Conservation (phyloP, 2,113 vertebrate species). For the Ancistrus triradiatus region DNA sequence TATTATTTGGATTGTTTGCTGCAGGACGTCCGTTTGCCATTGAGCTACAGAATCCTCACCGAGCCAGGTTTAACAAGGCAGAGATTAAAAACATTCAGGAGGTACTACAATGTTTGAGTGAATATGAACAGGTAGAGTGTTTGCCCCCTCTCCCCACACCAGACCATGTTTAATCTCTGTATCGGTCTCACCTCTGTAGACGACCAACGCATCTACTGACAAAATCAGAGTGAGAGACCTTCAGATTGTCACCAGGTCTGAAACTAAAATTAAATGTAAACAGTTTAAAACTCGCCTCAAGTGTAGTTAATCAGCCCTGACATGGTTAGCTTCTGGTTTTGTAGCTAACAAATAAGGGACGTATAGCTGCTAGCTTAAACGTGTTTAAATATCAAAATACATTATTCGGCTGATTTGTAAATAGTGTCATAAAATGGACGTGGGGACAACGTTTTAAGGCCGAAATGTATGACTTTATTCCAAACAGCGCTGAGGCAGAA, state of each 20-base stretch:
- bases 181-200: constrained; percentile 59
- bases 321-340: not conserved
- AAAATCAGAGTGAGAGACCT: constrained; percentile 92
- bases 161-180: not conserved
- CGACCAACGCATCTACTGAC: constrained; percentile 85
- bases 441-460: too few species aligned
- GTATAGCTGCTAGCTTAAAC: too few species aligned
- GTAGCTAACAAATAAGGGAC: too few species aligned
- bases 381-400: too few species aligned
- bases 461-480: too few species aligned
- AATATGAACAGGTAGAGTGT: too few species aligned
- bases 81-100: constrained; percentile 87
- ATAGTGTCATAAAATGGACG: too few species aligned
- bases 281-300: too few species aligned
- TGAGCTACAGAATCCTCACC: constrained; percentile 91
- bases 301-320: too few species aligned
- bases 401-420: too few species aligned
- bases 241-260: constrained; percentile 91
- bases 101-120: constrained; percentile 58
- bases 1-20: not conserved
- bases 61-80: constrained; percentile 63
- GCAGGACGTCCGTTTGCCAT: constrained; percentile 95
- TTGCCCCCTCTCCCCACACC: not conserved
- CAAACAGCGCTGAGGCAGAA: too few species aligned
- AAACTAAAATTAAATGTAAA: too few species aligned